Percentiles rank a stretch among this genome's conserved stretches.
These are phyloP conservation scores for Crotalus horridus DNA, from an alignment of 2,113 vertebrate genomes.

Conservation along the genomic window DNA sequence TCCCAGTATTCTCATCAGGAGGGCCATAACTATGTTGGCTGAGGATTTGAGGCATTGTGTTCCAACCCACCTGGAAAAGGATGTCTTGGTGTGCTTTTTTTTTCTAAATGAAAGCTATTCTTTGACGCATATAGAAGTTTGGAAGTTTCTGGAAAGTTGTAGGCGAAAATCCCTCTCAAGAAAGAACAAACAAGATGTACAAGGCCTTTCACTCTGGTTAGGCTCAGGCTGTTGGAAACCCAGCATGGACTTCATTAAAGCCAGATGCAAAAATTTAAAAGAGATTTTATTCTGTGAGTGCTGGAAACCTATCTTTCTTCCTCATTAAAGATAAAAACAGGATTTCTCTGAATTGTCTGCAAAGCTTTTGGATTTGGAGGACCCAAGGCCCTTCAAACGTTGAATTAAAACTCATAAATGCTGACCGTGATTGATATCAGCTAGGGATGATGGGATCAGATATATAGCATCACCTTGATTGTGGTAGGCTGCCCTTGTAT, in stretches of 20 bases:
- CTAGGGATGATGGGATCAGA: not conserved
- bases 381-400: not conserved
- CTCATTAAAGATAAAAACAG: not conserved
- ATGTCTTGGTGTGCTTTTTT: not conserved
- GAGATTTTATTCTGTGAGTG: not conserved
- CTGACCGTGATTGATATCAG: not conserved
- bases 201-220: not conserved
- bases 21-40: not conserved
- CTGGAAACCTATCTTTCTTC: not conserved
- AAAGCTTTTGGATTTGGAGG: not conserved
- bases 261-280: not conserved
- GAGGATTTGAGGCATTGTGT: not conserved
- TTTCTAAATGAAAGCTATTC: not conserved
- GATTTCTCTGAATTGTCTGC: not conserved
- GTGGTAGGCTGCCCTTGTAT: not conserved
- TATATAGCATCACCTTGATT: not conserved
- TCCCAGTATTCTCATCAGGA: not conserved
- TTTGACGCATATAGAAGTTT: not conserved
- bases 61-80: not conserved
- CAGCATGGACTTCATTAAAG: not conserved
- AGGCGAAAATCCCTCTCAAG: not conserved
- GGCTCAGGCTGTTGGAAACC: not conserved
- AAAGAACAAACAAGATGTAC: not conserved
- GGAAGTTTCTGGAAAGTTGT: not conserved
- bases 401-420: not conserved